phyloP scores from a whole-genome alignment of 2,113 vertebrate genomes.

The Brachypteracias leptosomus region DNA sequence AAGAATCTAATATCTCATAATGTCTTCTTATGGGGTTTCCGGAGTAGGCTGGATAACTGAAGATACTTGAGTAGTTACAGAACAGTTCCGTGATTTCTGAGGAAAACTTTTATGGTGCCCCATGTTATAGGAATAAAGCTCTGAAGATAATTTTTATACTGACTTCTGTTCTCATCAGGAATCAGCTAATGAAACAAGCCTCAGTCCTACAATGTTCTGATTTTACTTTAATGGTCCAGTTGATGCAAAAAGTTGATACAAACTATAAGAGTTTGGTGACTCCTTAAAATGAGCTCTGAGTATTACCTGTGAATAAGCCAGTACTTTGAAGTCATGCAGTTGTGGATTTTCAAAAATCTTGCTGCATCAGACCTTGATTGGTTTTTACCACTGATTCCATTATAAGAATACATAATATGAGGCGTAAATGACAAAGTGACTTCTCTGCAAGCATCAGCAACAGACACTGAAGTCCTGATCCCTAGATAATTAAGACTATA shows the following conservation, averaged over 20 bases:
- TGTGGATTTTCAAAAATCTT: neutral
- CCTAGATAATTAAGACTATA: neutral
- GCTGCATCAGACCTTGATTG: neutral
- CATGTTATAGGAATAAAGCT: neutral
- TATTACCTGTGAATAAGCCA: neutral
- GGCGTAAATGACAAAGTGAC: neutral
- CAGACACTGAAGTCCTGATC: neutral
- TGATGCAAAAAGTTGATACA: neutral
- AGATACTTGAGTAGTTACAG: neutral
- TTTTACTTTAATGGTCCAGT: neutral
- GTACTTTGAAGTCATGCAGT: neutral
- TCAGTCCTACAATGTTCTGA: neutral
- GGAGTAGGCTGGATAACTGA: neutral
- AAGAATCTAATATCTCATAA: neutral
- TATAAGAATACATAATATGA: neutral
- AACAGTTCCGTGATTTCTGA: neutral
- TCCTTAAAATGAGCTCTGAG: neutral
- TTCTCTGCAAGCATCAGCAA: neutral
- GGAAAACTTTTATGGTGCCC: neutral
- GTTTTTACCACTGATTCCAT: neutral
- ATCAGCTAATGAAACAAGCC: neutral
- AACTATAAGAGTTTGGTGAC: neutral
- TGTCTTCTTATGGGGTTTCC: neutral
- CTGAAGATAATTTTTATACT: neutral
- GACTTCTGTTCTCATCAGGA: neutral